Evolutionary conservation across 2,888 invertebrate genomes (phyloP).

Genomic region (Nephrotoma flavescens): DNA sequence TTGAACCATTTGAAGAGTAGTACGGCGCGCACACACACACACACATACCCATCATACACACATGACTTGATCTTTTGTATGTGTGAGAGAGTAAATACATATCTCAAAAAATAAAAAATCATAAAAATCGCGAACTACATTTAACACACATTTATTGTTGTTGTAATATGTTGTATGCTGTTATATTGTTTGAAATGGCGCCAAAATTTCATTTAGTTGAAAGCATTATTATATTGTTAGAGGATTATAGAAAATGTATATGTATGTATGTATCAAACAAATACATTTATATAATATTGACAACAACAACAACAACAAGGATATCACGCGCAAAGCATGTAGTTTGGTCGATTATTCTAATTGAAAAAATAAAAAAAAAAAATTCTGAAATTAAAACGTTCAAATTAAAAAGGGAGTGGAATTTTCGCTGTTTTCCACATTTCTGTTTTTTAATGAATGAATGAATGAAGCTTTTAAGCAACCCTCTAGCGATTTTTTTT

Average conservation of each 20-base stretch:
- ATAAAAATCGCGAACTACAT: neutral
- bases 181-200: neutral
- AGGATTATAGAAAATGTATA: neutral
- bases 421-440: neutral
- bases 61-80: neutral
- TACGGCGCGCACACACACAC: neutral
- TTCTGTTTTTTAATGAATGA: neutral
- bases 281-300: neutral
- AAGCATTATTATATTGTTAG: neutral
- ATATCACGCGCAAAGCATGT: neutral
- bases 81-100: neutral
- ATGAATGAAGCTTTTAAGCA: neutral
- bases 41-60: neutral
- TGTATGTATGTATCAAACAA: neutral
- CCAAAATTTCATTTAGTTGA: neutral
- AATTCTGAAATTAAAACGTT: neutral
- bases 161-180: neutral
- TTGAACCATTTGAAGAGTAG: neutral
- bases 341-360: neutral
- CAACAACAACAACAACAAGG: neutral
- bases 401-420: neutral
- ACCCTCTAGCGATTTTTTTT: neutral
- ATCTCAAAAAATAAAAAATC: neutral
- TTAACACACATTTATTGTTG: neutral
- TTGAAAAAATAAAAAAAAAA: neutral